These are phyloP conservation scores for Coenonympha arcania DNA, from an alignment of 2,888 invertebrate species.

Conservation along the genomic window DNA sequence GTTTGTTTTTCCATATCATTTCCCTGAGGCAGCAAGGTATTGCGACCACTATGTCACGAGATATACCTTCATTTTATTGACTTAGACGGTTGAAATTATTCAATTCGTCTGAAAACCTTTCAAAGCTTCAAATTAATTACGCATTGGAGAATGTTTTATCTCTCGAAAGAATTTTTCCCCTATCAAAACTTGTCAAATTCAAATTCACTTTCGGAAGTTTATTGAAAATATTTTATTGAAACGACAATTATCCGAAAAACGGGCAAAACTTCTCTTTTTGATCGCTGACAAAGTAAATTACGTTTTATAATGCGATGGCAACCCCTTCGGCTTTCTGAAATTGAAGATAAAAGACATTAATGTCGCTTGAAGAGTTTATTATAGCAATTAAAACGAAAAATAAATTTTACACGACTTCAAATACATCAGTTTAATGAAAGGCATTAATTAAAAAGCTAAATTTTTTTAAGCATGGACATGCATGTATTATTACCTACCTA, in stretches of 20 bases:
- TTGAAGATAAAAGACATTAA: constrained; percentile 29
- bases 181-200: constrained; percentile 61
- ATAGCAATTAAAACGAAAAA: constrained; percentile 11
- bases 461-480: too few relatives aligned
- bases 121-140: background rate
- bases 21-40: too few relatives aligned
- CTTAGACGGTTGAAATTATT: too few relatives aligned
- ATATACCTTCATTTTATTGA: too few relatives aligned
- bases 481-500: too few relatives aligned
- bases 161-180: constrained; percentile 49
- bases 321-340: constrained; percentile 32
- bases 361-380: constrained; percentile 13
- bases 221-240: constrained; percentile 61
- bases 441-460: too few relatives aligned
- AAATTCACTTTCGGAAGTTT: constrained; percentile 58
- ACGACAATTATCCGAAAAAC: constrained; percentile 54
- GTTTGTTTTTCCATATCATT: too few relatives aligned
- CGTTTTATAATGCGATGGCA: constrained; percentile 44
- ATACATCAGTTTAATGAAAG: too few relatives aligned
- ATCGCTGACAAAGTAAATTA: constrained; percentile 60
- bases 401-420: background rate
- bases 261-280: constrained; percentile 54
- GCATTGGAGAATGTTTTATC: constrained; percentile 26
- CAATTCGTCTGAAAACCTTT: too few relatives aligned
- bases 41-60: too few relatives aligned